Percentiles rank a stretch among this genome's conserved stretches.
Conservation (phyloP, 2,888 invertebrate species). For the Drosophila robusta region DNA sequence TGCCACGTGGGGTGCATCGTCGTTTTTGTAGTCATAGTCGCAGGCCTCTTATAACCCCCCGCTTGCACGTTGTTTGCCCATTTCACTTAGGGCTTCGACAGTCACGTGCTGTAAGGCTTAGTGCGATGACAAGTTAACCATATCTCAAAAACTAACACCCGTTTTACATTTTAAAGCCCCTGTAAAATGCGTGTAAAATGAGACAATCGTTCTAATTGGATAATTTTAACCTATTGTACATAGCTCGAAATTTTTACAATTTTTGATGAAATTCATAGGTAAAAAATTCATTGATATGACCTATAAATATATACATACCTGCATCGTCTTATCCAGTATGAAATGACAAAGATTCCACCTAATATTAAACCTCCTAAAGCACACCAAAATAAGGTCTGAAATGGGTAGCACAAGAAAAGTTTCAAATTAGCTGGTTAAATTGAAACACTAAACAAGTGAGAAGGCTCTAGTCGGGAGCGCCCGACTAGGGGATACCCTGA, state of each 20-base stretch:
- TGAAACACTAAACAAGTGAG: background rate
- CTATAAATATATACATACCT: slow-evolving; percentile 79
- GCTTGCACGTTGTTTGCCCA: slow-evolving; percentile 50
- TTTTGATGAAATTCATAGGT: background rate
- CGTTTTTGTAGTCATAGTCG: slow-evolving; percentile 21
- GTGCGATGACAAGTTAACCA: slow-evolving; percentile 49
- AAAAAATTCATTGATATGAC: background rate
- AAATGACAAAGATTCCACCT: slow-evolving; percentile 85
- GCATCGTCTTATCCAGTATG: slow-evolving; percentile 86
- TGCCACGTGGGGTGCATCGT: slow-evolving; percentile 20
- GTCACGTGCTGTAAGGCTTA: slow-evolving; percentile 71
- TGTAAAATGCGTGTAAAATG: slow-evolving; percentile 11
- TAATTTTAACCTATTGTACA: slow-evolving; percentile 11
- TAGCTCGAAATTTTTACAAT: slow-evolving; percentile 15
- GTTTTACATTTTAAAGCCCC: slow-evolving; percentile 12
- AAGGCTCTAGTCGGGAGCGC: no score
- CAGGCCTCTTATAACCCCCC: slow-evolving; percentile 13
- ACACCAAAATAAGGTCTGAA: slow-evolving; percentile 85
- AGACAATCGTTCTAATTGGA: slow-evolving; percentile 43
- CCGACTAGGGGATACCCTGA: no score
- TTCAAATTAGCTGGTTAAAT: background rate
- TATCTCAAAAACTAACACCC: slow-evolving; percentile 22
- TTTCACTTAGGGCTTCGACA: slow-evolving; percentile 24
- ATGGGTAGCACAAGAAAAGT: slow-evolving; percentile 17
- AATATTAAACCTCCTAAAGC: slow-evolving; percentile 84